Evolutionary conservation across 2,113 vertebrate genomes (phyloP).

Genomic region (Zingel zingel): DNA sequence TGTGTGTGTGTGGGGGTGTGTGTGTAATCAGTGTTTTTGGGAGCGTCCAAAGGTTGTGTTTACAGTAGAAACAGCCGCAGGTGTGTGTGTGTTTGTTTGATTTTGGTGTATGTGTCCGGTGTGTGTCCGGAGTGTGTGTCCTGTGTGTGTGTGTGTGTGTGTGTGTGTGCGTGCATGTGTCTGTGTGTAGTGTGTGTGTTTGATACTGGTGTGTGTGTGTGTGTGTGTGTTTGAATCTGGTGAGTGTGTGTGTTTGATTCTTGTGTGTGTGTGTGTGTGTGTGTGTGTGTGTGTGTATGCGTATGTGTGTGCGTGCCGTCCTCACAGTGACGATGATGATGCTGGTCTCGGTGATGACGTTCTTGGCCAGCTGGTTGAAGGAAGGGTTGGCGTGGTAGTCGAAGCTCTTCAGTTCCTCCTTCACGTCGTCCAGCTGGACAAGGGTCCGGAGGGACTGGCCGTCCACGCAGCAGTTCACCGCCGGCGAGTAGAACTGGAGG

Average conservation of each 20-base stretch:
- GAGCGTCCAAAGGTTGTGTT: constrained; percentile 65
- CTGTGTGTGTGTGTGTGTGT: background rate
- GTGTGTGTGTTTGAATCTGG: accelerated
- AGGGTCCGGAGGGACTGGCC: constrained; percentile 81
- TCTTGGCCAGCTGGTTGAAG: constrained; percentile 81
- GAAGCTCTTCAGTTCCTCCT: constrained; percentile 85
- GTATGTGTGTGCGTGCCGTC: too few species aligned
- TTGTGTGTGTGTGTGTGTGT: too few species aligned
- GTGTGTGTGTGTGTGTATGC: too few species aligned
- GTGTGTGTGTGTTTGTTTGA: too few species aligned
- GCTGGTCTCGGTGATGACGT: constrained; percentile 75
- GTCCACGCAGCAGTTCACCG: constrained; percentile 81
- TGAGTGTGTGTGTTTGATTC: too few species aligned
- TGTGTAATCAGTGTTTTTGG: background rate
- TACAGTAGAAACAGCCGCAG: constrained; percentile 35
- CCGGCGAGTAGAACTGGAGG: constrained; percentile 89
- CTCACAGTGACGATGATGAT: constrained; percentile 82
- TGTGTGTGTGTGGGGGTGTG: background rate
- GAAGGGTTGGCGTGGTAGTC: constrained; percentile 89
- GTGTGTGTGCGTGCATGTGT: constrained; percentile 32
- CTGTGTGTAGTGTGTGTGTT: background rate
- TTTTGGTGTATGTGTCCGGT: too few species aligned
- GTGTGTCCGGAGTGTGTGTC: too few species aligned
- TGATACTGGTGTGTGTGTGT: accelerated
- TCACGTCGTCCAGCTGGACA: constrained; percentile 89